These are phyloP conservation scores for Hydrocynus forskahlii DNA, from an alignment of 2,797 vertebrate species.

Conservation along the genomic window DNA sequence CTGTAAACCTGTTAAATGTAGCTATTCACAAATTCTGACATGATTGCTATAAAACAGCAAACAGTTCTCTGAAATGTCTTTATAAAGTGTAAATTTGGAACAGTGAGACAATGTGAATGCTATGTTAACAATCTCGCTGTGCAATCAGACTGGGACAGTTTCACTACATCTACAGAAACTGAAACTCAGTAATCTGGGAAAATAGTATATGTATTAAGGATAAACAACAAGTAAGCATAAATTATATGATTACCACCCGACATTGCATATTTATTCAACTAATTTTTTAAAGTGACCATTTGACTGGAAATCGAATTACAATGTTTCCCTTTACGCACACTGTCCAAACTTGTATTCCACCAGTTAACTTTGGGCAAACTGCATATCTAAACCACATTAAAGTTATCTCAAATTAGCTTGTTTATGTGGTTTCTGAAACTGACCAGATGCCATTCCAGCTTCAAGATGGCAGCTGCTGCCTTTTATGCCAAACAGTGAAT, in stretches of 20 bases:
- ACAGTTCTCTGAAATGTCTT: not conserved
- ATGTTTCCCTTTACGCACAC: not conserved
- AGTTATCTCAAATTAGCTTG: no score
- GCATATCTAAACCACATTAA: no score
- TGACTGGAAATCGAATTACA: not conserved
- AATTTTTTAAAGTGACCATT: no score
- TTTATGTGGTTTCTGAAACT: no score
- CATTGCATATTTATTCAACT: no score
- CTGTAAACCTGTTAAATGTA: not conserved
- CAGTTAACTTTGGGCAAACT: no score
- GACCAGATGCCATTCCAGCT: no score
- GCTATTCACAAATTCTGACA: not conserved
- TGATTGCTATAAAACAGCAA: not conserved
- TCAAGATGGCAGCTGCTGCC: no score
- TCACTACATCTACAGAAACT: not conserved
- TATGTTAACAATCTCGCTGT: not conserved
- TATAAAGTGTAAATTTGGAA: not conserved
- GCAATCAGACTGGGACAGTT: not conserved
- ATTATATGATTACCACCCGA: not conserved
- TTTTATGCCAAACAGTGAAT: no score
- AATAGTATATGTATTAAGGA: not conserved
- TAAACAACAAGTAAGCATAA: not conserved
- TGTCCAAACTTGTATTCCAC: no score
- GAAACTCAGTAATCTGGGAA: not conserved
- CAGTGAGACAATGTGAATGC: no score